phyloP scores from a whole-genome alignment of 2,888 invertebrate species.

The Cryptus viduatorius region DNA sequence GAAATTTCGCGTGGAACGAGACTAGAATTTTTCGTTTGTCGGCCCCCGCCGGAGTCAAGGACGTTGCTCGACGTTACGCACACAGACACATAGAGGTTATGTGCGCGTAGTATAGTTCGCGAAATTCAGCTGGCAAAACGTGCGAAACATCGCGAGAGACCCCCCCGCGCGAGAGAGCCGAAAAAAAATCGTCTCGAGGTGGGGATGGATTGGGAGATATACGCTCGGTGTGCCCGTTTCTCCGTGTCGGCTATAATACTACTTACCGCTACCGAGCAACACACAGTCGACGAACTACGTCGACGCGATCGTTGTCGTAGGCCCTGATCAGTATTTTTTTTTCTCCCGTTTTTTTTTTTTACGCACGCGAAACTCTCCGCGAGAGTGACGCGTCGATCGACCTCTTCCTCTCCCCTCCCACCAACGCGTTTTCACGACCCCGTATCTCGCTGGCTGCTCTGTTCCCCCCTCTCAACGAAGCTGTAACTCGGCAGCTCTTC shows the following conservation, averaged over 20 bases:
- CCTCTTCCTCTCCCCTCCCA: background rate
- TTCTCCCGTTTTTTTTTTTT: conserved; percentile 32
- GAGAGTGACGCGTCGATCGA: conserved; percentile 9
- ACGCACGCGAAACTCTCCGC: conserved; percentile 54
- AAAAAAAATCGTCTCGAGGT: background rate
- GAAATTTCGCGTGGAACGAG: conserved; percentile 67
- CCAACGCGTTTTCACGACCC: background rate
- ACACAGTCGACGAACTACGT: conserved; percentile 22
- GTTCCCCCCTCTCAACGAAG: background rate
- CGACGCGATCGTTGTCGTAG: conserved; percentile 66
- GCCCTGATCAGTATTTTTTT: conserved; percentile 58
- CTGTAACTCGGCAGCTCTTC: background rate
- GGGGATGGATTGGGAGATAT: conserved; percentile 25
- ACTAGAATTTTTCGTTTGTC: conserved; percentile 64
- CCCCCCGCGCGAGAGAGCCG: conserved; percentile 18
- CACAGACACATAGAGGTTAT: background rate
- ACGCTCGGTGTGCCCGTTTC: background rate
- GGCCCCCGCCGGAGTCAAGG: conserved; percentile 66
- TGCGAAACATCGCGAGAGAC: conserved; percentile 39
- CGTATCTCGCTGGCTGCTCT: conserved; percentile 1
- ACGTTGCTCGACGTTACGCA: conserved; percentile 50
- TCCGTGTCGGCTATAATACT: background rate
- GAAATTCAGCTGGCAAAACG: conserved; percentile 63
- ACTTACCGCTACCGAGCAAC: conserved; percentile 16
- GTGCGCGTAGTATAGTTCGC: conserved; percentile 10